phyloP scores from a whole-genome alignment of 2,888 invertebrate species.

The Hoplodrina ambigua region DNA sequence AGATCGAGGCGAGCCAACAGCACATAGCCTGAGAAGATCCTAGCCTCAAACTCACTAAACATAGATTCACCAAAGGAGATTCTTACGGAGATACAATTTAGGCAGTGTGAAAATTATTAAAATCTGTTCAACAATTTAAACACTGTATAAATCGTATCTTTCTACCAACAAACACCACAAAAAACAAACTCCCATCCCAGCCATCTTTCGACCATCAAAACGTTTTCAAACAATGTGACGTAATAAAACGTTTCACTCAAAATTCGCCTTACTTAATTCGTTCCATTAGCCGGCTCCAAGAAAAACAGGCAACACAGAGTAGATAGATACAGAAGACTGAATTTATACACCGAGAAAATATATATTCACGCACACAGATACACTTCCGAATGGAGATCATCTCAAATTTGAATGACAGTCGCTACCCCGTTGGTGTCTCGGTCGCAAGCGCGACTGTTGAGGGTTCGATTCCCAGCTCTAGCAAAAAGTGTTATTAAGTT shows the following conservation, averaged over 20 bases:
- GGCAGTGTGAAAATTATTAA: too few relatives aligned
- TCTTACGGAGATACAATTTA: too few relatives aligned
- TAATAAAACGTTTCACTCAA: conserved; percentile 28
- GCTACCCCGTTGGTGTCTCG: too few relatives aligned
- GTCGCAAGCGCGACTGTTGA: too few relatives aligned
- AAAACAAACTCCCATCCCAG: conserved; percentile 23
- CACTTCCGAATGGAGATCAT: neutral
- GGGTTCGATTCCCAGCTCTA: too few relatives aligned
- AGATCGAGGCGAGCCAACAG: too few relatives aligned
- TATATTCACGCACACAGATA: neutral
- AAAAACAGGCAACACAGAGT: conserved; percentile 29
- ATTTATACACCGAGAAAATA: neutral
- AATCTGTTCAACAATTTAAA: neutral
- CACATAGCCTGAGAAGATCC: too few relatives aligned
- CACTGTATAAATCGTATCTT: neutral
- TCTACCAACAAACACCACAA: conserved; percentile 16
- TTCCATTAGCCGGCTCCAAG: conserved; percentile 53
- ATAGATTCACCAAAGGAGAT: too few relatives aligned
- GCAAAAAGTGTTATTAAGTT: too few relatives aligned
- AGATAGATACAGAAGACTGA: conserved; percentile 5
- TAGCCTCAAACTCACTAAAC: too few relatives aligned
- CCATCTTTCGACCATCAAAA: conserved; percentile 27
- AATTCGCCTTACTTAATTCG: conserved; percentile 54
- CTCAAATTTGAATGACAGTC: neutral
- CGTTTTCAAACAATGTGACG: conserved; percentile 47